Conservation (phyloP, 2,113 vertebrate genomes). For the Pseudopipra pipra region DNA sequence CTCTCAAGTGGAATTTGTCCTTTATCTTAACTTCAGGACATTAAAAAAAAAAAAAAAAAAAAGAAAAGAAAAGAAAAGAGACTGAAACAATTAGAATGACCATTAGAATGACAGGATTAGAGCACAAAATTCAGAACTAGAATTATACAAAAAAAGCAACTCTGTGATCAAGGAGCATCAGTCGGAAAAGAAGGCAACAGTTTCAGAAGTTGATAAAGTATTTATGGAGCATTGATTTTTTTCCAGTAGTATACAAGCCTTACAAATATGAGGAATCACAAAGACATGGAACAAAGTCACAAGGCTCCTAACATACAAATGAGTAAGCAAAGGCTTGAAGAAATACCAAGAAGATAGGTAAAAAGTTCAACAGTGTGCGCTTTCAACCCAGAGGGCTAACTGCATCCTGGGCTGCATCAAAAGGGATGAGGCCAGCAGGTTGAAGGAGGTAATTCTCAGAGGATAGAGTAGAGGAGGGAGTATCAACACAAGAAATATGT, state of each 20-base stretch:
- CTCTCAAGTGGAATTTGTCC: neutral
- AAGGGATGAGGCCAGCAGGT: neutral
- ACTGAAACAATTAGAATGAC: neutral
- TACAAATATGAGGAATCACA: neutral
- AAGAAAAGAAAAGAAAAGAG: neutral
- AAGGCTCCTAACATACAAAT: neutral
- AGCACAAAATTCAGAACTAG: neutral
- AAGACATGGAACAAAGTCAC: neutral
- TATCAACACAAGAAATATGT: neutral
- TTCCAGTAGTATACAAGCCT: neutral
- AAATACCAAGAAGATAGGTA: neutral
- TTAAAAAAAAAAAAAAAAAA: neutral
- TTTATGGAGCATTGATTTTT: neutral
- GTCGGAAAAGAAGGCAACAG: neutral
- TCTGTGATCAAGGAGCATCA: neutral
- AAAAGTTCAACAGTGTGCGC: neutral
- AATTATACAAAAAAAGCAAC: neutral
- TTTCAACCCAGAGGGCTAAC: neutral
- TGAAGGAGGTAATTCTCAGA: neutral
- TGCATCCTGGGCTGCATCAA: neutral
- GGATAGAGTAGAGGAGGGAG: neutral
- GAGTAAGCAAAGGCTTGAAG: neutral
- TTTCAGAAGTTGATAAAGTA: neutral
- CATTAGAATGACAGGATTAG: neutral
- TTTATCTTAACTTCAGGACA: neutral